Evolutionary conservation across 2,888 invertebrate species (phyloP).

Genomic region (Andrena bucephala): DNA sequence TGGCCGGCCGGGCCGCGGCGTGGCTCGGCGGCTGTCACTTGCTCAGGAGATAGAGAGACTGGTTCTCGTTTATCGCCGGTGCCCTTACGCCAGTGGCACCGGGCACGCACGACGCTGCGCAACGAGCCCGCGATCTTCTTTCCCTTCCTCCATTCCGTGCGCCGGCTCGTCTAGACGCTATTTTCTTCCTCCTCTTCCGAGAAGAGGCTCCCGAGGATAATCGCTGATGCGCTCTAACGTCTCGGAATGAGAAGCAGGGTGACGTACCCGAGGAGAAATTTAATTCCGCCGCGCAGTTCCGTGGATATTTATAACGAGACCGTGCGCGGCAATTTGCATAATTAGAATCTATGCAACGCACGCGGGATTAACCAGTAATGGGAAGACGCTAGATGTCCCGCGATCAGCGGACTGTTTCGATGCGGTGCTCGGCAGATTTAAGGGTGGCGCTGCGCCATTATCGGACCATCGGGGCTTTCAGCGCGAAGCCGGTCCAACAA

Average conservation of each 20-base stretch:
- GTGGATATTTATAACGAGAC: conserved; percentile 53
- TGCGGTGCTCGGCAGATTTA: background rate
- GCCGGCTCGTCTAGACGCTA: conserved; percentile 32
- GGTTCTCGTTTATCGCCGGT: conserved; percentile 64
- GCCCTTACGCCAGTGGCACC: conserved; percentile 25
- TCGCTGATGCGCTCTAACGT: conserved; percentile 48
- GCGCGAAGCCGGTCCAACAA: background rate
- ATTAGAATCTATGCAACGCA: conserved; percentile 42
- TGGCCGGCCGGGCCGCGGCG: conserved; percentile 25
- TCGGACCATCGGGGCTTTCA: background rate
- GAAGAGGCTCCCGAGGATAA: conserved; percentile 45
- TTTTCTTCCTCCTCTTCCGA: conserved; percentile 50
- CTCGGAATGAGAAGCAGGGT: conserved; percentile 51
- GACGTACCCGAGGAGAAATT: conserved; percentile 51
- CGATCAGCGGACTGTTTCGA: background rate
- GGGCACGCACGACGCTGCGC: conserved; percentile 1
- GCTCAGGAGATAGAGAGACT: conserved; percentile 59
- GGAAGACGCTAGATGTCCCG: background rate
- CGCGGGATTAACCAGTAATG: conserved; percentile 23
- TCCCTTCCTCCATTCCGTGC: background rate
- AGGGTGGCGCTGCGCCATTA: background rate
- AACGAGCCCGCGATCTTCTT: conserved; percentile 41
- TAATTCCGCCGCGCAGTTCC: conserved; percentile 17
- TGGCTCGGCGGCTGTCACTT: conserved; percentile 59
- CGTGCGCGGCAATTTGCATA: conserved; percentile 51